Conservation (phyloP, 2,888 invertebrate species). For the Drosophila parthenogenetica region DNA sequence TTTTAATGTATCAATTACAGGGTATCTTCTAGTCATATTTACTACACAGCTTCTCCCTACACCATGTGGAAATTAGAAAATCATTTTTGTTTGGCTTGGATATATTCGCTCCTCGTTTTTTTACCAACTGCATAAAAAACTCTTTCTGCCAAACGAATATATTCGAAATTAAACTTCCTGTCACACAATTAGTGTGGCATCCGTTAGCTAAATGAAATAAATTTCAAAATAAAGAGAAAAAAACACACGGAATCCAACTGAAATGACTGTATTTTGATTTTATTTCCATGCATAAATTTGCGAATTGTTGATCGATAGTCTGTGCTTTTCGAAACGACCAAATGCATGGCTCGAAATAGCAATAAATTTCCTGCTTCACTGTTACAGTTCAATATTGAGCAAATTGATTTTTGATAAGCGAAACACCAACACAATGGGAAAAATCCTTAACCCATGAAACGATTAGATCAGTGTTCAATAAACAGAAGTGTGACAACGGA, state of each 20-base stretch:
- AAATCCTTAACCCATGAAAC: background rate
- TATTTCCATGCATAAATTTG: slow-evolving; percentile 56
- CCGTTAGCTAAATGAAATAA: slow-evolving; percentile 45
- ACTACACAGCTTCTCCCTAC: slow-evolving; percentile 26
- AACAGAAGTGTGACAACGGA: slow-evolving; percentile 5
- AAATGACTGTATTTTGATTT: slow-evolving; percentile 38
- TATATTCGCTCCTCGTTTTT: slow-evolving; percentile 28
- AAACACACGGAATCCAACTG: slow-evolving; percentile 17
- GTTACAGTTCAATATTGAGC: slow-evolving; percentile 37
- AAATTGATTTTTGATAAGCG: slow-evolving; percentile 66
- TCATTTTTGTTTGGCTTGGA: slow-evolving; percentile 59
- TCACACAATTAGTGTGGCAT: slow-evolving; percentile 53
- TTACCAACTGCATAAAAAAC: slow-evolving; percentile 30
- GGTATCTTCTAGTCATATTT: background rate
- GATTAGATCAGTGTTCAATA: slow-evolving; percentile 53
- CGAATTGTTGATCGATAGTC: slow-evolving; percentile 8
- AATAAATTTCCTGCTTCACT: slow-evolving; percentile 30
- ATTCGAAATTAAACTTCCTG: slow-evolving; percentile 77
- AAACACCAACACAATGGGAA: slow-evolving; percentile 9
- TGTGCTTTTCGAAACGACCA: background rate
- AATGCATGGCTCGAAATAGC: slow-evolving; percentile 18
- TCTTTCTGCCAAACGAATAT: slow-evolving; percentile 29
- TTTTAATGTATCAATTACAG: background rate
- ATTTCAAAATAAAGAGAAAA: slow-evolving; percentile 37
- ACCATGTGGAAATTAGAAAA: slow-evolving; percentile 74